Evolutionary conservation across 2,888 invertebrate species (phyloP).

Genomic region (Halictus ligatus): DNA sequence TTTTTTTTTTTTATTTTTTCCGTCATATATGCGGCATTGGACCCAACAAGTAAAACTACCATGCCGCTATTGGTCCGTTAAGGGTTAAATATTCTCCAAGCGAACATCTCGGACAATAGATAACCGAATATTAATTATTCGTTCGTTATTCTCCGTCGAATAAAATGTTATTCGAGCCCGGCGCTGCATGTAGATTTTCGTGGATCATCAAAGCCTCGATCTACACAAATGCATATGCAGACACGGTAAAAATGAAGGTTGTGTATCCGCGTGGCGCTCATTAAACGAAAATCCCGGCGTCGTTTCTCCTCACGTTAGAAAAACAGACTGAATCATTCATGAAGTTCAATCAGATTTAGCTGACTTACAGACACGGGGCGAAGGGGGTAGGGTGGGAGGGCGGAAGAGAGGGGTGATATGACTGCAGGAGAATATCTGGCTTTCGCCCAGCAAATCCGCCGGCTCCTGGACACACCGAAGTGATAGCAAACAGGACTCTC

Average conservation of each 20-base stretch:
- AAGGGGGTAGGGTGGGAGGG: not conserved
- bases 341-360: slow-evolving; percentile 15
- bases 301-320: not conserved
- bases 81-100: not conserved
- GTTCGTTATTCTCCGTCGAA: not conserved
- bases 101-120: not conserved
- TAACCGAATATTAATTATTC: not conserved
- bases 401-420: not conserved
- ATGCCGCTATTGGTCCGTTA: too few relatives aligned
- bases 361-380: not conserved
- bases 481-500: slow-evolving; percentile 25
- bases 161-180: not conserved
- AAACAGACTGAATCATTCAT: slow-evolving; percentile 7
- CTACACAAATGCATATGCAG: not conserved
- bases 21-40: too few relatives aligned
- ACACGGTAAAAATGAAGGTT: not conserved
- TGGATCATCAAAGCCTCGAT: not conserved
- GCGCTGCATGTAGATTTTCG: not conserved
- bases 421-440: not conserved
- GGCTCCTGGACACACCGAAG: not conserved
- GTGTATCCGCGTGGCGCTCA: not conserved
- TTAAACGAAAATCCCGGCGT: not conserved
- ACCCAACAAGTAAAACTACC: too few relatives aligned
- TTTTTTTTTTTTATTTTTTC: too few relatives aligned
- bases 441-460: not conserved